Evolutionary conservation across 2,888 invertebrate species (phyloP), one percentile per base, ranked within the genome.

Genomic region (Diabrotica balteata): DNA sequence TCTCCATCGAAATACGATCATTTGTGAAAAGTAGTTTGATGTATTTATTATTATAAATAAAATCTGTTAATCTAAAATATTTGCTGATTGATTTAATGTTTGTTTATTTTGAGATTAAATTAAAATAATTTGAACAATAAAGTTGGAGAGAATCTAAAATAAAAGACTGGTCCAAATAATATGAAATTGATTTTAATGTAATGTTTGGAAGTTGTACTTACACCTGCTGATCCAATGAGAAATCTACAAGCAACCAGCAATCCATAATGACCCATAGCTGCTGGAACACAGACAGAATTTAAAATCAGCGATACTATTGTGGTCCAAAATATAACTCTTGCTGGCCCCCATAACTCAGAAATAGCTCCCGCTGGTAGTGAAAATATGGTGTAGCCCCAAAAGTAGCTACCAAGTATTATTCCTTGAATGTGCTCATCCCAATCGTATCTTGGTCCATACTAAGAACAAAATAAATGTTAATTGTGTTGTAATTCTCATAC

Each of bases 201-300:
- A 57, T 2, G 10, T 53, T 59, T 45, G 22, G 32, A 5, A 49
- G 0, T 50, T 11, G 11, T 60, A 84, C 87, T 84, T 84, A 90
- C 90, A 72, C 88, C 89, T 68, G 88, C 83, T 63, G 87, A 82
- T 67, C 90, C 90, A 44, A 90, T 84, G 0, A 87, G 73, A 73
- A 90, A 87, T 71, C 90, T 84, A 8, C 86, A 76, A 0, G 84
- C 80, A 66, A 89, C 86, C 1, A 90, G 80, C 0, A 86, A 86
- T 57, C 87, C 83, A 69, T 86, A 87, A 74, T 86, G 85, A 75
- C 86, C 78, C 51, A 84, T 80, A 0, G 90, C 88, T 0, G 87
- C 88, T 0, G 86, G 73, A 0, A 90, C 90, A 54, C 87, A 87
- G 0, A 89, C 68, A 0, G 86, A 72, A 62, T 78, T 78, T 17